phyloP scores from a whole-genome alignment of 2,797 vertebrate species.

The Eulemur rubriventer region DNA sequence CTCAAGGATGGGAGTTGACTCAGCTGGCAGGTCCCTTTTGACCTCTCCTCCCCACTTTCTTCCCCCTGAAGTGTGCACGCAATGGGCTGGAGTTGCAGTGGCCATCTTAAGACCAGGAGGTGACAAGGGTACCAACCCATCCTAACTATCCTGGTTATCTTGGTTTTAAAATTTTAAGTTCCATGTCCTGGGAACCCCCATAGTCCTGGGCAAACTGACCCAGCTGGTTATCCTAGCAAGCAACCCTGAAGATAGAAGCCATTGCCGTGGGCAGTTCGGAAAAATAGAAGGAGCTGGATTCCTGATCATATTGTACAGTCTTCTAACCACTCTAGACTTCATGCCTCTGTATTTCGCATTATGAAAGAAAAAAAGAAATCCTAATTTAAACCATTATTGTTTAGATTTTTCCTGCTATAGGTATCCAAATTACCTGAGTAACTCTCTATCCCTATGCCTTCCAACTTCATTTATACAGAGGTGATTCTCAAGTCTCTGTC shows the following conservation, averaged over 20 bases:
- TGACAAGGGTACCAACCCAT: not conserved
- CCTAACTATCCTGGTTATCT: not conserved
- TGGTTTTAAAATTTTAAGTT: conserved; percentile 16
- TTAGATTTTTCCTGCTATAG: not conserved
- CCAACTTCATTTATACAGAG: not conserved
- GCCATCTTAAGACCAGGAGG: not conserved
- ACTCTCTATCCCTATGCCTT: not conserved
- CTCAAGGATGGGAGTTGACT: not conserved
- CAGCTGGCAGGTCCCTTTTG: not conserved
- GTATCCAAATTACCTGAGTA: not conserved
- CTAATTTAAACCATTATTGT: not conserved
- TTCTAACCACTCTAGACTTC: not conserved
- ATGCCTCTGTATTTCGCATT: not conserved
- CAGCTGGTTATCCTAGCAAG: not conserved
- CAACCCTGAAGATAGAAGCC: not conserved
- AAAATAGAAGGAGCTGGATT: not conserved
- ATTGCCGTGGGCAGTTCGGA: not conserved
- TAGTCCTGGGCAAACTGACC: not conserved
- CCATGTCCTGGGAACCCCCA: not conserved
- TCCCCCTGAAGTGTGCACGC: not conserved
- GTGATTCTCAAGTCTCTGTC: not conserved
- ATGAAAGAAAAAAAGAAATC: not conserved
- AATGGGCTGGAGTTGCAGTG: not conserved
- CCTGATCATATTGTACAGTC: not conserved
- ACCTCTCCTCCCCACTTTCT: not conserved